These are phyloP conservation scores for Formica selysi DNA, from an alignment of 1,140 invertebrate genomes.

Conservation along the genomic window DNA sequence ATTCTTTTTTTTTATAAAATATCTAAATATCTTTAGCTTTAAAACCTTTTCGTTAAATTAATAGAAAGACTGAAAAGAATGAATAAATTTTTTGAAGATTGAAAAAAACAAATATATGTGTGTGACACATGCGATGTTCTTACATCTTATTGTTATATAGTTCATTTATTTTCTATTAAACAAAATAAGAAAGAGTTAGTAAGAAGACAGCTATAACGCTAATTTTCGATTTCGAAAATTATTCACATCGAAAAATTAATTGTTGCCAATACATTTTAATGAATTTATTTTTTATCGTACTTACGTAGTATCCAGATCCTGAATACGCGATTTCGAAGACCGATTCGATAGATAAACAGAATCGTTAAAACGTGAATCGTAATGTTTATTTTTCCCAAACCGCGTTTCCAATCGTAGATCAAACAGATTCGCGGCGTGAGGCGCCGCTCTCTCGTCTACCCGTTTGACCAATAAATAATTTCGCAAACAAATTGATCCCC, in stretches of 20 bases:
- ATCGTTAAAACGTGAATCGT: background rate
- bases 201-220: background rate
- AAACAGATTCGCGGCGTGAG: constrained; percentile 82
- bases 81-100: too few relatives aligned
- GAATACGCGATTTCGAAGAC: background rate
- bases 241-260: background rate
- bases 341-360: constrained; percentile 7
- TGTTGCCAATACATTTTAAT: background rate
- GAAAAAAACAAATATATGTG: too few relatives aligned
- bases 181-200: background rate
- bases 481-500: constrained; percentile 86
- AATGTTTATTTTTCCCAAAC: constrained; percentile 83
- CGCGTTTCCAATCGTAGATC: constrained; percentile 74
- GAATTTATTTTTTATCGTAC: background rate
- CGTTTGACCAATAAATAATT: constrained; percentile 87
- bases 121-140: too few relatives aligned
- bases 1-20: too few relatives aligned
- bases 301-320: background rate
- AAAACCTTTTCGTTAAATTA: too few relatives aligned
- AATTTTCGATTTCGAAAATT: background rate
- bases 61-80: too few relatives aligned
- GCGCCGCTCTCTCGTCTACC: constrained; percentile 80
- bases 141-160: background rate
- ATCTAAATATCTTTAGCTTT: too few relatives aligned
- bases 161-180: background rate